Evolutionary conservation across 2,797 vertebrate species (phyloP).

Genomic region (Pangasius krempfi): DNA sequence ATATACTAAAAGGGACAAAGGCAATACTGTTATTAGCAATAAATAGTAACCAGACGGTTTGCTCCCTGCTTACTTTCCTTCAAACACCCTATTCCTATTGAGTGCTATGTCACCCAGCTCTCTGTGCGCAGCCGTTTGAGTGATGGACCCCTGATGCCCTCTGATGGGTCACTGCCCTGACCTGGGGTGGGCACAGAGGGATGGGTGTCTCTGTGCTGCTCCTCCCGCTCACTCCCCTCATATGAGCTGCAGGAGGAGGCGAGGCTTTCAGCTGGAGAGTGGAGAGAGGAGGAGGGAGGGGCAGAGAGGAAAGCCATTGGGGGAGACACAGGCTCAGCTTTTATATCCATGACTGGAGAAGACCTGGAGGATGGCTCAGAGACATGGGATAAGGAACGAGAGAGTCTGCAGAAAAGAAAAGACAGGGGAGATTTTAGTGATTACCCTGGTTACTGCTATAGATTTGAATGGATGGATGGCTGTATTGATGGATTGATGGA

Average conservation of each 20-base stretch:
- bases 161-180: conserved; percentile 68
- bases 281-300: conserved; percentile 71
- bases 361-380: conserved; percentile 84
- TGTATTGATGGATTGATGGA: not conserved
- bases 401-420: conserved; percentile 70
- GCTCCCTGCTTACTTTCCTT: conserved; percentile 10
- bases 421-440: not conserved
- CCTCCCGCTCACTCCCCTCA: conserved; percentile 91
- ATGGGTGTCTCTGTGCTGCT: conserved; percentile 84
- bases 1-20: conserved; percentile 37
- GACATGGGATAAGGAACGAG: conserved; percentile 81
- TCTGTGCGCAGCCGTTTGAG: conserved; percentile 93
- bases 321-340: conserved; percentile 92
- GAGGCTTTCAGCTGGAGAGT: conserved; percentile 89
- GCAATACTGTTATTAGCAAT: conserved; percentile 39
- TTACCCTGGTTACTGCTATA: not conserved
- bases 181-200: conserved; percentile 66
- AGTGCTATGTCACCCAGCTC: conserved; percentile 90
- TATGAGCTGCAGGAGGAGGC: conserved; percentile 95
- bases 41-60: conserved; percentile 29
- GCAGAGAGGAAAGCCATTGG: conserved; percentile 81
- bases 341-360: conserved; percentile 91
- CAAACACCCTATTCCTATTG: not conserved
- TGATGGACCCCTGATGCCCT: conserved; percentile 83
- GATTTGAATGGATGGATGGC: not conserved